phyloP scores from a whole-genome alignment of 2,113 vertebrate species.

The Taxidea taxus region DNA sequence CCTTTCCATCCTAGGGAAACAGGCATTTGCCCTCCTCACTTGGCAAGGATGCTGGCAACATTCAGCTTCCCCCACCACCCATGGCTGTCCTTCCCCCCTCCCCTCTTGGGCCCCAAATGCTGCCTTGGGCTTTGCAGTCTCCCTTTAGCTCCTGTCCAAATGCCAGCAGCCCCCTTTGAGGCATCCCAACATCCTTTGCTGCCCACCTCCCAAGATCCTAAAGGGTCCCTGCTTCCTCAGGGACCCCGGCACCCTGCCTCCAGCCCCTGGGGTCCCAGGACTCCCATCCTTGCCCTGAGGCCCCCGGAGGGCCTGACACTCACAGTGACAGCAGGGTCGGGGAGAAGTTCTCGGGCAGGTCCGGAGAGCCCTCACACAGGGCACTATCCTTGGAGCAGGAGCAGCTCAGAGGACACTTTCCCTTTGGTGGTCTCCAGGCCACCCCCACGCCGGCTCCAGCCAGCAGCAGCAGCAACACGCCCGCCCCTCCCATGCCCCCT shows the following conservation, averaged over 20 bases:
- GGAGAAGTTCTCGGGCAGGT: slow-evolving; percentile 75
- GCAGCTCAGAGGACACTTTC: slow-evolving; percentile 76
- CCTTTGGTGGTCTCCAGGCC: slow-evolving; percentile 67
- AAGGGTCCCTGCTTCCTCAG: neutral
- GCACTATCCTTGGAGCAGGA: slow-evolving; percentile 80
- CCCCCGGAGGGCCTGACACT: slow-evolving; percentile 54
- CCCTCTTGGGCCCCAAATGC: neutral
- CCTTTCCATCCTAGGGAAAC: neutral
- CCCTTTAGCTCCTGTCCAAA: neutral
- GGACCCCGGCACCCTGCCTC: neutral
- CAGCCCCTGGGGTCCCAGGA: neutral
- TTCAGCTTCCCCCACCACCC: neutral
- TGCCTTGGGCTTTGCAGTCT: neutral
- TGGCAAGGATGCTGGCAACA: neutral
- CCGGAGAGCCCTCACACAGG: slow-evolving; percentile 76
- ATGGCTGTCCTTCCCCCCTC: fast-evolving
- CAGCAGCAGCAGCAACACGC: slow-evolving; percentile 59
- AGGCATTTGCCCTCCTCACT: neutral
- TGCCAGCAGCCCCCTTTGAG: neutral
- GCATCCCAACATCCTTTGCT: neutral
- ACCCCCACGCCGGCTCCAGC: neutral
- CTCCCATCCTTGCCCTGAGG: neutral
- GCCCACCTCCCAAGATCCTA: neutral
- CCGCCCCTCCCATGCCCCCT: slow-evolving; percentile 50
- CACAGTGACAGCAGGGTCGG: slow-evolving; percentile 78